Evolutionary conservation across 2,797 vertebrate genomes (phyloP).

Genomic region (Hydrolagus colliei): DNA sequence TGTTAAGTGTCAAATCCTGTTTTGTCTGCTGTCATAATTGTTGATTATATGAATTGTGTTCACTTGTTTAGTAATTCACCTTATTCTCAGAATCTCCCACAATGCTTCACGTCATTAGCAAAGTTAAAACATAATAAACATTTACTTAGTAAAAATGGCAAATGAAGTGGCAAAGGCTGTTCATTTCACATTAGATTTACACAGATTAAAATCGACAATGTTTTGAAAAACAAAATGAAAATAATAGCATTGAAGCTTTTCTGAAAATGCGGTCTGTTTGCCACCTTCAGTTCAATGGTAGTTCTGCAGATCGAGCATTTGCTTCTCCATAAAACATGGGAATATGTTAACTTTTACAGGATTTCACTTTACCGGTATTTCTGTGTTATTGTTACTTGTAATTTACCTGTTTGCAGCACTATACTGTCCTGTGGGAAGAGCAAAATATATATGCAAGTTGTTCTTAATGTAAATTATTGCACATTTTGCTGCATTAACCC

Average conservation of each 20-base stretch:
- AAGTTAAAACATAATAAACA: background rate
- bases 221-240: background rate
- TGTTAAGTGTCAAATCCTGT: background rate
- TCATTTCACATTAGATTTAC: background rate
- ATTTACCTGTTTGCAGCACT: too few species aligned
- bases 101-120: background rate
- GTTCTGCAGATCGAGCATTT: background rate
- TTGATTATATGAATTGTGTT: background rate
- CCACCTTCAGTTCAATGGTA: conserved; percentile 24
- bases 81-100: background rate
- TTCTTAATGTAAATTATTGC: too few species aligned
- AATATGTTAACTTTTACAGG: too few species aligned
- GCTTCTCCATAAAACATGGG: background rate
- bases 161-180: background rate
- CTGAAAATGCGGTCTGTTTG: conserved; percentile 4
- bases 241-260: background rate
- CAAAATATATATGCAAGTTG: too few species aligned
- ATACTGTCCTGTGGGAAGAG: too few species aligned
- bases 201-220: background rate
- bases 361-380: too few species aligned
- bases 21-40: too few species aligned
- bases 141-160: background rate
- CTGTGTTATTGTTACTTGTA: too few species aligned
- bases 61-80: background rate
- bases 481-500: too few species aligned